Evolutionary conservation across 1,140 invertebrate species (phyloP).

Genomic region (Eulimnadia texana): DNA sequence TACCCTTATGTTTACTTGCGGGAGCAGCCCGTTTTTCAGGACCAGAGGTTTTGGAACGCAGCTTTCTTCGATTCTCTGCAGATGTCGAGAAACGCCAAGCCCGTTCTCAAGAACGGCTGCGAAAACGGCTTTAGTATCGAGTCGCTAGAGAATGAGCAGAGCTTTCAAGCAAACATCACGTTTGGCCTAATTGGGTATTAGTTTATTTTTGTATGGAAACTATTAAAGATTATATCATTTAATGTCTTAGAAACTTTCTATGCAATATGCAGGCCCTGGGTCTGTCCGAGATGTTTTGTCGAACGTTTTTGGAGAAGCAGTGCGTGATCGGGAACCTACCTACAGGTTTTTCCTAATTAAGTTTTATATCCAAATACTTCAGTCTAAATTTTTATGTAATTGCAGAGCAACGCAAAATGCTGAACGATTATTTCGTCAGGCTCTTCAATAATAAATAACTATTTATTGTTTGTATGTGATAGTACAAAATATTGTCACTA

Average conservation of each 20-base stretch:
- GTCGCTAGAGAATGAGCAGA: neutral
- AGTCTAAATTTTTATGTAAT: neutral
- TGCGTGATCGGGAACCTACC: neutral
- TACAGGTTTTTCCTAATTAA: neutral
- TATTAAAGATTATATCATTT: neutral
- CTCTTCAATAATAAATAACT: neutral
- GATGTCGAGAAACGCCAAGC: neutral
- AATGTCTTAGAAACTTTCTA: neutral
- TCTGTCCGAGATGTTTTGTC: neutral
- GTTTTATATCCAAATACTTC: neutral
- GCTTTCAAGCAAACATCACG: neutral
- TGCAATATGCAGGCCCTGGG: neutral
- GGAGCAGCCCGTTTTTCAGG: neutral
- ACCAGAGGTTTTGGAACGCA: neutral
- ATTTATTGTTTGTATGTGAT: neutral
- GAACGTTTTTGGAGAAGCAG: neutral
- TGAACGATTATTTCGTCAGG: neutral
- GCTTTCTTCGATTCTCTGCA: neutral
- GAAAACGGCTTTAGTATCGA: neutral
- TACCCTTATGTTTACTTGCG: neutral
- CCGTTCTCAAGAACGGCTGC: neutral
- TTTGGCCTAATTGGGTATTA: neutral
- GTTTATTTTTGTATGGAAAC: neutral
- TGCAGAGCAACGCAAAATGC: neutral
- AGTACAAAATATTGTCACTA: neutral